Evolutionary conservation across 2,113 vertebrate genomes (phyloP).

Genomic region (Brachypodius melanocephalos): DNA sequence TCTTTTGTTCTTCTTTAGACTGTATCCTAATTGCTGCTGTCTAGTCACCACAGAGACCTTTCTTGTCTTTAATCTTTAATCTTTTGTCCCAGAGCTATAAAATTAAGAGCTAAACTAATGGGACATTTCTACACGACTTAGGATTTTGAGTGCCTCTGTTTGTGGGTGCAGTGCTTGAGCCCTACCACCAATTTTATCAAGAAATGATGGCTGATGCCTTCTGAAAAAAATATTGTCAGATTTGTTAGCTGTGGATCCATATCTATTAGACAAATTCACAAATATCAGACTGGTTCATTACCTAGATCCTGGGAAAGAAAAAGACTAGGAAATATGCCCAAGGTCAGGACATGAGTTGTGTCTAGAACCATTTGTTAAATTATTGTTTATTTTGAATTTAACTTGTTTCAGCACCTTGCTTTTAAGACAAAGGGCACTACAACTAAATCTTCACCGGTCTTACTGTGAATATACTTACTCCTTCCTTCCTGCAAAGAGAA

Average conservation of each 20-base stretch:
- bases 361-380: not conserved
- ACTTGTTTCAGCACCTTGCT: not conserved
- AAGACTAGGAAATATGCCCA: not conserved
- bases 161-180: not conserved
- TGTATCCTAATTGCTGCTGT: conserved; percentile 29
- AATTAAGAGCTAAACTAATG: not conserved
- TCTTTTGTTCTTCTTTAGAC: not conserved
- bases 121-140: not conserved
- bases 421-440: not conserved
- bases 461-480: not conserved
- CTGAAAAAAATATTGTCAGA: not conserved
- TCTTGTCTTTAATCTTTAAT: not conserved
- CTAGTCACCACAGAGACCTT: not conserved
- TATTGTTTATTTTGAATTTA: not conserved
- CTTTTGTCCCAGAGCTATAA: not conserved
- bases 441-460: not conserved
- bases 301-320: not conserved
- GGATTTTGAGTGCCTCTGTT: not conserved
- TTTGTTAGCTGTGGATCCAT: not conserved
- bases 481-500: not conserved
- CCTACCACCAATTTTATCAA: not conserved
- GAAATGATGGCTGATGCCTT: not conserved
- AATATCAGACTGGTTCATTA: not conserved
- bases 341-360: not conserved
- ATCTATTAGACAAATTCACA: not conserved